Evolutionary conservation across 2,888 invertebrate species (phyloP).

Genomic region (Mesoligia furuncula): DNA sequence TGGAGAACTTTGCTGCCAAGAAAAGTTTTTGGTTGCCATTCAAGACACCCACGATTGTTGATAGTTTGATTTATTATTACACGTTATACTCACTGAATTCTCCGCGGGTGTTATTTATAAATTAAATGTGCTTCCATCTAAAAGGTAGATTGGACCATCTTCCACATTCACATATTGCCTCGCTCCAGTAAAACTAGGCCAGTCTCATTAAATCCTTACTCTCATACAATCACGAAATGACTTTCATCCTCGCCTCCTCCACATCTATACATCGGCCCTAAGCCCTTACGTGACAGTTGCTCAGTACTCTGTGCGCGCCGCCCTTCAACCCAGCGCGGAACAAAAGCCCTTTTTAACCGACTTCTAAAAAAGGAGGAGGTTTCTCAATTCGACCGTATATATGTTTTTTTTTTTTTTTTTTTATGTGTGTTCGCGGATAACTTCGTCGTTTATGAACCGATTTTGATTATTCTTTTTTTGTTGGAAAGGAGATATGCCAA

Average conservation of each 20-base stretch:
- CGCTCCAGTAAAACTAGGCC: slow-evolving; percentile 44
- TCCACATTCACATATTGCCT: slow-evolving; percentile 5
- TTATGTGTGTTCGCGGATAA: too few species aligned
- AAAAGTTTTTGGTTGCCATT: neutral
- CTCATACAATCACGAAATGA: slow-evolving; percentile 48
- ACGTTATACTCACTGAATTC: neutral
- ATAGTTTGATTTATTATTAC: neutral
- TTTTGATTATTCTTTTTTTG: too few species aligned
- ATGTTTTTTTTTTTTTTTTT: too few species aligned
- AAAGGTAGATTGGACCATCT: neutral
- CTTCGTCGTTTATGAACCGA: too few species aligned
- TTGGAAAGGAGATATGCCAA: too few species aligned
- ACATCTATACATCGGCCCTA: slow-evolving; percentile 33
- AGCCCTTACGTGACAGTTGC: slow-evolving; percentile 63
- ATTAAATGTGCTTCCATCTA: neutral
- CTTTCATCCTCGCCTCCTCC: slow-evolving; percentile 51
- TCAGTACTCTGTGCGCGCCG: slow-evolving; percentile 59
- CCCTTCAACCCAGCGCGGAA: slow-evolving; percentile 63
- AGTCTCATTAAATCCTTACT: slow-evolving; percentile 61
- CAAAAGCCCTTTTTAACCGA: slow-evolving; percentile 75
- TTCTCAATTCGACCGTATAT: too few species aligned
- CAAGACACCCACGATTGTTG: neutral
- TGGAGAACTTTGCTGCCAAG: neutral
- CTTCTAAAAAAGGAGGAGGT: too few species aligned
- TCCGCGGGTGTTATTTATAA: neutral